Conservation (phyloP, 2,888 invertebrate species). For the Troides aeacus region DNA sequence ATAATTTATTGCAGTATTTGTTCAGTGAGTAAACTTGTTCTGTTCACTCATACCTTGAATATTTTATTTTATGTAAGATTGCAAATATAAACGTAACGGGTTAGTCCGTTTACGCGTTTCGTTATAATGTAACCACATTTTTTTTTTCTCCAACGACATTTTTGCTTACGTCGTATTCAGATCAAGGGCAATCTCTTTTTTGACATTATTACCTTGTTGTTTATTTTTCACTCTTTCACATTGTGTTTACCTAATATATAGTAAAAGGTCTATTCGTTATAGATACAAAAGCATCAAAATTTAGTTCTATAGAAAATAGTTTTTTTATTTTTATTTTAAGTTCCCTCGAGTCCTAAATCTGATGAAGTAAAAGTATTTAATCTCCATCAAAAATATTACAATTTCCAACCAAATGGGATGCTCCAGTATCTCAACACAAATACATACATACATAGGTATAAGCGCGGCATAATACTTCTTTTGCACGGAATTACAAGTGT, state of each 20-base stretch:
- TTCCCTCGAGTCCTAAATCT: too few relatives aligned
- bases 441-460: too few relatives aligned
- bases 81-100: neutral
- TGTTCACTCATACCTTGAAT: neutral
- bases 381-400: neutral
- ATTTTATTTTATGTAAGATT: neutral
- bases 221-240: neutral
- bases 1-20: too few relatives aligned
- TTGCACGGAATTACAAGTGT: neutral
- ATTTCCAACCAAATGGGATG: neutral
- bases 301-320: too few relatives aligned
- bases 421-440: too few relatives aligned
- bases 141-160: neutral
- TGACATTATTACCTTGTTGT: neutral
- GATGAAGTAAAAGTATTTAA: too few relatives aligned
- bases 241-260: neutral
- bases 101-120: neutral
- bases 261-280: neutral
- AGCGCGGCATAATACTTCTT: neutral
- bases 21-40: neutral
- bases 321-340: too few relatives aligned
- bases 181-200: slow-evolving; percentile 1
- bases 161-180: neutral
- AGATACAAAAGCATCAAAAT: too few relatives aligned
- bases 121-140: neutral